These are phyloP conservation scores for Arenaria interpres DNA, from an alignment of 2,113 vertebrate genomes.

Conservation along the genomic window DNA sequence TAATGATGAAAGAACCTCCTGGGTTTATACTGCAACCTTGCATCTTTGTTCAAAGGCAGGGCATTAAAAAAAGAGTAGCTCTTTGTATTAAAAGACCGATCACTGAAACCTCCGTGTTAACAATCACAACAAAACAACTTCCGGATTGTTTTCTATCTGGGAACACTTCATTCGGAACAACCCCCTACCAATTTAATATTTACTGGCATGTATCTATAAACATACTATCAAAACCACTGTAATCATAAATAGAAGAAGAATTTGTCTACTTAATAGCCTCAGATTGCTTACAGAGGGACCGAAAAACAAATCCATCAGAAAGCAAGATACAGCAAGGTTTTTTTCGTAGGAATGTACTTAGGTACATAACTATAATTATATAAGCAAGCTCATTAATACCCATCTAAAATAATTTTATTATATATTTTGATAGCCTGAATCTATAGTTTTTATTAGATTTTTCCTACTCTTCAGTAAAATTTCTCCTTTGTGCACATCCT, in stretches of 20 bases:
- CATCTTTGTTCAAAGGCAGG: not conserved
- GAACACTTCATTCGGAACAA: not conserved
- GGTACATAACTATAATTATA: not conserved
- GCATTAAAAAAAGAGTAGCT: not conserved
- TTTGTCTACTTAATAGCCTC: not conserved
- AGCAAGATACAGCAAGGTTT: not conserved
- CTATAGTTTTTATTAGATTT: not conserved
- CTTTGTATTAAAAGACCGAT: not conserved
- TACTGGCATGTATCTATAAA: not conserved
- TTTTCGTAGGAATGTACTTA: not conserved
- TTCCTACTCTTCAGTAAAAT: not conserved
- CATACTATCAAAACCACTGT: not conserved
- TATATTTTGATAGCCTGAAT: not conserved
- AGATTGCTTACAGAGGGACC: not conserved
- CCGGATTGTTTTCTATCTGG: not conserved
- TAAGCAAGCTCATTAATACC: not conserved
- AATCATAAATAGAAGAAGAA: not conserved
- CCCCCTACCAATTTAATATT: not conserved
- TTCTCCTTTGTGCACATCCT: not conserved
- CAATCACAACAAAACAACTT: not conserved
- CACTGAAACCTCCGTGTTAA: not conserved
- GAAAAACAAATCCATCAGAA: not conserved
- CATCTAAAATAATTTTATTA: not conserved
- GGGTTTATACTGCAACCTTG: not conserved
- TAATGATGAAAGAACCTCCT: not conserved